Base-by-base conservation (phyloP, 2,888 invertebrate species). In the Parnassius smintheus region DNA sequence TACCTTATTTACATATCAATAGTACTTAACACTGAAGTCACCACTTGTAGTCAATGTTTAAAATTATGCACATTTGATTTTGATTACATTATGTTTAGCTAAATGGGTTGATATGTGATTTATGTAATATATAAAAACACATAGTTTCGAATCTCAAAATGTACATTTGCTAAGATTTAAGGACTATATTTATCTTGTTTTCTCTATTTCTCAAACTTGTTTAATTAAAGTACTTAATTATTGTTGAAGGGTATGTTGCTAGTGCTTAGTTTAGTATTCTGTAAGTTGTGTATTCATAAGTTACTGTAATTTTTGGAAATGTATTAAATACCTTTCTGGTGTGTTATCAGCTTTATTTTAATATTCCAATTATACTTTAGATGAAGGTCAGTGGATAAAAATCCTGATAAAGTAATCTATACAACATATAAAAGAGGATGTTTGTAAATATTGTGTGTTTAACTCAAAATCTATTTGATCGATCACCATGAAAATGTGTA, bases 161-260 rank as follows among this genome's bases (percentile, higher is more conserved):
- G 51, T 45, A 56, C 46, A 52, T 52, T 25, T 50, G 1, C 22
- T 56, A 45, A 59, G 50, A 60, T 41, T 18, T 56, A 53, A 50
- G 18, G 60, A 53, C 52, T 46, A 41, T 63, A 59, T 59, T 59
- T 65, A 55, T 50, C 35, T 51, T 56, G 57, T 60, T 56, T 56
- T 63, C 8, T 62, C 2, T 41, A 55, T 55, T 55, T 53, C 62
- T 59, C 56, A 65, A 45, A 60, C 22, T 51, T 59, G 53, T 62
- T 54, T 57, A 61, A 56, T 45, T 67, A 66, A 69, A 71, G 85
- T 85, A 85, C 85, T 85, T 85, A 85, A 65, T 68, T 67, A 66
- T 71, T 68, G 68, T 68, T 70, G 49, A 25, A 50, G 44, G 55
- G 49, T 55, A 55, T 52, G 35, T 66, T 67, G 59, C 68, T 72